Conservation (phyloP, 2,888 invertebrate genomes). For the Netelia fuscicornis region DNA sequence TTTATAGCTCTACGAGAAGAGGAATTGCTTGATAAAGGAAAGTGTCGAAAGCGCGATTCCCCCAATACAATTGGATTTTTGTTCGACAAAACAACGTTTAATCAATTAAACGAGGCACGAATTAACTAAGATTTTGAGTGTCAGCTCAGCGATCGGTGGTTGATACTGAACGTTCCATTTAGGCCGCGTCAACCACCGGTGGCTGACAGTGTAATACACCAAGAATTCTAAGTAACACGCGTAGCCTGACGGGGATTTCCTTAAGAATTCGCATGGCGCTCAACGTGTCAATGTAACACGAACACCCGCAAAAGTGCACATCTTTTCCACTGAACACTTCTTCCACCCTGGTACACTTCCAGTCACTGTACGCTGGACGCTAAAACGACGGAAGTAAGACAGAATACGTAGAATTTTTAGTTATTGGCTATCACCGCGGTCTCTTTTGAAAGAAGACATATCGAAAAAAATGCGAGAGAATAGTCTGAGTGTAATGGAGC, state of each 20-base stretch:
- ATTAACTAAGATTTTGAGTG: too few species aligned
- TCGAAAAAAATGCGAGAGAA: conserved; percentile 17
- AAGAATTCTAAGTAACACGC: too few species aligned
- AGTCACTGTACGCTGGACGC: conserved; percentile 5
- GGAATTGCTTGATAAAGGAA: not conserved
- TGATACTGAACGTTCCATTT: too few species aligned
- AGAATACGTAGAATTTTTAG: conserved; percentile 20
- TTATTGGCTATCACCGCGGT: conserved; percentile 52
- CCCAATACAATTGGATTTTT: too few species aligned
- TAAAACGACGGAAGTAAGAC: conserved; percentile 5
- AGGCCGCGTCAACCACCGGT: too few species aligned
- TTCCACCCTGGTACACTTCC: not conserved
- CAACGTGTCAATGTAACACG: too few species aligned
- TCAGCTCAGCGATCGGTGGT: too few species aligned
- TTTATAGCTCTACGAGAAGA: not conserved
- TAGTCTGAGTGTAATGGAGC: not conserved
- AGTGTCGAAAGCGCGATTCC: too few species aligned
- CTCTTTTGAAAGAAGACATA: conserved; percentile 41
- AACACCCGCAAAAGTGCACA: not conserved
- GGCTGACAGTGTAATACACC: too few species aligned
- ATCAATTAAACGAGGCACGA: not conserved
- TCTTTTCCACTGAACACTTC: not conserved
- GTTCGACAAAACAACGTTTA: too few species aligned
- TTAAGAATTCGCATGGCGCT: too few species aligned
- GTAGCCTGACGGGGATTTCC: too few species aligned